Conservation (phyloP, 2,888 invertebrate genomes). For the Sarcophaga carnaria region DNA sequence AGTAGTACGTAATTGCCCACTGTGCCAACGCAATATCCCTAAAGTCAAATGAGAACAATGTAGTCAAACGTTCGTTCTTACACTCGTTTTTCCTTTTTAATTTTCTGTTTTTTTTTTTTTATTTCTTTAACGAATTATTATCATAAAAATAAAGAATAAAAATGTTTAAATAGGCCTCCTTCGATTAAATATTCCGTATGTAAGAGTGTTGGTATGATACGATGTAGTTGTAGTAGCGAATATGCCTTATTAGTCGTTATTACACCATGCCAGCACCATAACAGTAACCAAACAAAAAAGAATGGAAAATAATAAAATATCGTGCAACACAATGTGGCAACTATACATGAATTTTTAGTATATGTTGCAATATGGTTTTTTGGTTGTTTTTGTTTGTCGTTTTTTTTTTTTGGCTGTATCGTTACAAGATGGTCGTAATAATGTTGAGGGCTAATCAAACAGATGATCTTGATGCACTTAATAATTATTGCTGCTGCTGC, state of each 20-base stretch:
- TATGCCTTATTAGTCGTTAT: conserved; percentile 59
- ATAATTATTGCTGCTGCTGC: conserved; percentile 71
- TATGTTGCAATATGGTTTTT: neutral
- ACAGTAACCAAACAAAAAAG: conserved; percentile 40
- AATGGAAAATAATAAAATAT: conserved; percentile 22
- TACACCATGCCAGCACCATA: conserved; percentile 44
- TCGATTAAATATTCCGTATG: neutral
- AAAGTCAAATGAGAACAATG: conserved; percentile 42
- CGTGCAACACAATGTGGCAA: conserved; percentile 54
- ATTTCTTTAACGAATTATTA: conserved; percentile 55
- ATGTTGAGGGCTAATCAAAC: conserved; percentile 69
- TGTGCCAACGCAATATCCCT: conserved; percentile 33
- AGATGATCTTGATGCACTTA: conserved; percentile 80
- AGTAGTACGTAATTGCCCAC: neutral
- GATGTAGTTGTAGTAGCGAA: conserved; percentile 51
- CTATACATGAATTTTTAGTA: neutral
- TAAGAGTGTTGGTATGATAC: neutral
- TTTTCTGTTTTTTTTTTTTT: neutral
- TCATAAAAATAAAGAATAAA: conserved; percentile 46
- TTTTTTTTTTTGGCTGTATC: conserved; percentile 42
- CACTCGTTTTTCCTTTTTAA: too few species aligned
- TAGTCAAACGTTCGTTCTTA: neutral
- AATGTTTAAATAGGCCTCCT: conserved; percentile 52
- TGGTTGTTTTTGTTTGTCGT: neutral
- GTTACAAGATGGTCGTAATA: conserved; percentile 66